Base-by-base conservation (phyloP, 2,797 vertebrate genomes). In the Peromyscus nudipes region DNA sequence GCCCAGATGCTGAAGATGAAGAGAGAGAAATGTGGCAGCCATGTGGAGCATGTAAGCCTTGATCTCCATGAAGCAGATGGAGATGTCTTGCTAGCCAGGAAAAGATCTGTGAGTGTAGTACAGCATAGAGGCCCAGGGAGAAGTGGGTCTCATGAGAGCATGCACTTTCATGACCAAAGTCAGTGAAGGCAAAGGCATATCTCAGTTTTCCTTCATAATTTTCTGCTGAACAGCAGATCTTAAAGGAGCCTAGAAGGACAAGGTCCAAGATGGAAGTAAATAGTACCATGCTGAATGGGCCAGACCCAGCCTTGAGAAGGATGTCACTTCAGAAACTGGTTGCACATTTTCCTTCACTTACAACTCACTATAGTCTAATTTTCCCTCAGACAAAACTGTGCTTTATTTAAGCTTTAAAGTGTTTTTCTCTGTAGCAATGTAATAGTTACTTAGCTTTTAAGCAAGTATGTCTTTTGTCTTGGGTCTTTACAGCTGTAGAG, bases 21-120 rank as follows among this genome's bases (percentile, higher is more conserved):
- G 8, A 43, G 27, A 1, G 1, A 62, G 34, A 23, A 27, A 10
- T 1, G 1, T 12, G 16, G 25, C 0, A 0, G 60, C 19, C 27
- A 2, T 13, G n/a, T 3, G 49, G 40, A 73, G 13, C 65, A 21
- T 1, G 34, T 0, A 14, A 52, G 52, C 9, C 23, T 34, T 7
- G 40, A 9, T 2, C n/a, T 96, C 62, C 43, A 46, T 34, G 13
- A 5, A 64, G 9, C 46, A 49, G 75, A 40, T 11, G 10, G n/a
- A 52, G 60, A 11, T 11, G 29, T 23, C 12, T 17, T 34, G 2
- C 55, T 81, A 21, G 43, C 21, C 25, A 40, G 40, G 19, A 64
- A 43, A 25, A 27, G 1, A 0, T 9, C 17, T 17, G 31, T 34
- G 49, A 75, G 14, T 0, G 1, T 25, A 25, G 29, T 13, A 7